Evolutionary conservation across 1,140 invertebrate species (phyloP).

Genomic region (Watersipora subatra): DNA sequence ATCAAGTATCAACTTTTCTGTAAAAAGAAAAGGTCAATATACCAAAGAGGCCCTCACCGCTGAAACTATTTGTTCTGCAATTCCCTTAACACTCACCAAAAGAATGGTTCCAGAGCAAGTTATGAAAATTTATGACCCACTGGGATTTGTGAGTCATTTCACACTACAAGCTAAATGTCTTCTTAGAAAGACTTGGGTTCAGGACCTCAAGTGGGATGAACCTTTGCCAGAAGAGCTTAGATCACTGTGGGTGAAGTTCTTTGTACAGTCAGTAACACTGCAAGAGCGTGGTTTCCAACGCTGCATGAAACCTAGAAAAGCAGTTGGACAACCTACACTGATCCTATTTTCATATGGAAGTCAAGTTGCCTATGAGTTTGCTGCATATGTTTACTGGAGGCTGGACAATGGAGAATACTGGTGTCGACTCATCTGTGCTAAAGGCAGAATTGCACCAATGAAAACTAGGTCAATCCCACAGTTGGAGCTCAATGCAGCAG

Average conservation of each 20-base stretch:
- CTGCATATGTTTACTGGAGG: no score
- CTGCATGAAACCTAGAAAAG: background rate
- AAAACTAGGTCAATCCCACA: background rate
- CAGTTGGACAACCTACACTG: background rate
- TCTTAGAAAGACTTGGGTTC: conserved; percentile 8
- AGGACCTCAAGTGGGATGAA: conserved; percentile 10
- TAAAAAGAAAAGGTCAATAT: no score
- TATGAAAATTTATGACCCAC: conserved; percentile 14
- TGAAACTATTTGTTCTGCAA: no score
- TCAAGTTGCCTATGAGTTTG: no score
- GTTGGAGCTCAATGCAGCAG: background rate
- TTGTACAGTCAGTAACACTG: background rate
- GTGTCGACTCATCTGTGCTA: no score
- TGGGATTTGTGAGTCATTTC: conserved; percentile 9
- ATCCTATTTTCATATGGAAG: no score
- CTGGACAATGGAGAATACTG: no score
- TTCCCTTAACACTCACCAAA: no score
- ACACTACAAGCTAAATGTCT: conserved; percentile 5
- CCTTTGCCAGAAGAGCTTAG: conserved; percentile 2
- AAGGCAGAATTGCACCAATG: no score
- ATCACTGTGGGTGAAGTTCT: conserved; percentile 10
- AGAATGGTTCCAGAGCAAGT: conserved; percentile 1
- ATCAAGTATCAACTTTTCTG: no score
- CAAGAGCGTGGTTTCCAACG: background rate
- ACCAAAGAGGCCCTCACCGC: no score